phyloP scores from a whole-genome alignment of 2,797 vertebrate species.

The Enteromius thamalakanensis region DNA sequence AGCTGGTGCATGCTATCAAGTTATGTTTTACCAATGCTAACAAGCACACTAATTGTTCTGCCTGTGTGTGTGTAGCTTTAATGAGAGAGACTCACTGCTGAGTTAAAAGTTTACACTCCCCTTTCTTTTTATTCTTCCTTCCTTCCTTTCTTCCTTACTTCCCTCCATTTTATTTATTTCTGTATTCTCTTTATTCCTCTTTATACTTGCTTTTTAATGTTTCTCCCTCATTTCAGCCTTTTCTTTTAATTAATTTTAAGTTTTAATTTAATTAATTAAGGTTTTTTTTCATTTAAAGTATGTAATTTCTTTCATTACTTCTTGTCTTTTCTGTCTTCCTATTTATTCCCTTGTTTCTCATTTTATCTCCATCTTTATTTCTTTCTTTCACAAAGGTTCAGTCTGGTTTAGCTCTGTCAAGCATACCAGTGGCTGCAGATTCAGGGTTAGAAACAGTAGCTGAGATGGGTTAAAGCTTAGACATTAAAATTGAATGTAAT shows the following conservation, averaged over 20 bases:
- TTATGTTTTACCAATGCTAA: slow-evolving; percentile 24
- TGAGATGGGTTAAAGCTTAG: neutral
- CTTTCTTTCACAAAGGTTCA: neutral
- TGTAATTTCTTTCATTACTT: neutral
- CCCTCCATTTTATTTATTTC: neutral
- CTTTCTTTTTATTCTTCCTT: neutral
- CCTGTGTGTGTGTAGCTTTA: neutral
- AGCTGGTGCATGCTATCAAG: neutral
- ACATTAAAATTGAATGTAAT: neutral
- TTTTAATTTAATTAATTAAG: too few relatives aligned
- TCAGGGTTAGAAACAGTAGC: neutral
- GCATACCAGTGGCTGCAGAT: neutral
- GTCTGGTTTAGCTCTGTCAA: neutral
- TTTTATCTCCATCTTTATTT: neutral
- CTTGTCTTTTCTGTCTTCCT: neutral
- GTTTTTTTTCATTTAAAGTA: neutral
- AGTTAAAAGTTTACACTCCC: neutral
- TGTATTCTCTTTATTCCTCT: neutral
- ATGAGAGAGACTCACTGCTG: slow-evolving; percentile 26
- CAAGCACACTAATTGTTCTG: slow-evolving; percentile 26
- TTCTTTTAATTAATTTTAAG: too few relatives aligned
- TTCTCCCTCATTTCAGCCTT: neutral
- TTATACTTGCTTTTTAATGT: neutral
- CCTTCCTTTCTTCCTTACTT: neutral
- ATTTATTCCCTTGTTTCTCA: neutral